Base-by-base conservation (phyloP, 2,888 invertebrate species). In the Corythucha ciliata region DNA sequence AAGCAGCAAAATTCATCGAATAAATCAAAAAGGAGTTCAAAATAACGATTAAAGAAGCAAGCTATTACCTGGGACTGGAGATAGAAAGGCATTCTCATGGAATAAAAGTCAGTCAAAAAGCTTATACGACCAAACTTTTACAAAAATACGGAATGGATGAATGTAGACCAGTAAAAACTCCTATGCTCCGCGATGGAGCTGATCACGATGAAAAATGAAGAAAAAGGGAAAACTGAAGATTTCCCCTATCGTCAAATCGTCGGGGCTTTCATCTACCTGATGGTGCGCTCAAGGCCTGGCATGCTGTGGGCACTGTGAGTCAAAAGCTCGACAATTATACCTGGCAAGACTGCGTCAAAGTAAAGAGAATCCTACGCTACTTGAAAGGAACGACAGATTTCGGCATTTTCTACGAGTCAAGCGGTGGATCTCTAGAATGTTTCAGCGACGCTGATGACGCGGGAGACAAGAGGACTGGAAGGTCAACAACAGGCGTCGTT, bases 371-470 rank as follows among this genome's bases (percentile, higher is more conserved):
- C 2, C 32, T 45, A 7, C 16, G 3, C 21, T 37, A 37, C 20
- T 14, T 37, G 4, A 37, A 37, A 20, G 18, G 37, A 4, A 37
- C 37, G 2, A 6, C 14, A 14, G n/a, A 20, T 10, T 6, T 22
- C 12, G 4, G 34, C 5, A 20, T 7, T 18, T 2, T n/a, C 7
- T 12, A 36, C n/a, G n/a, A n/a, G 4, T n/a, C 10, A 20, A 21
- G 36, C 18, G 10, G 20, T 12, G 20, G 4, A n/a, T 2, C 20
- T 33, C 10, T 27, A 58, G 7, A 22, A 46, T 34, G 41, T 46
- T 12, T 60, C 53, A 50, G 52, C 54, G 61, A 61, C 45, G 52
- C 60, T 7, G 60, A 61, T 33, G 57, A 54, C 54, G 59, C 54
- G 3, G 55, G 55, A 22, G 58, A 60, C 27, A 7, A 21, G 1